A percentile compares a stretch with the other conserved stretches of the same genome.
Conservation (phyloP, 2,113 vertebrate species). For the Anarhynchus alexandrinus region DNA sequence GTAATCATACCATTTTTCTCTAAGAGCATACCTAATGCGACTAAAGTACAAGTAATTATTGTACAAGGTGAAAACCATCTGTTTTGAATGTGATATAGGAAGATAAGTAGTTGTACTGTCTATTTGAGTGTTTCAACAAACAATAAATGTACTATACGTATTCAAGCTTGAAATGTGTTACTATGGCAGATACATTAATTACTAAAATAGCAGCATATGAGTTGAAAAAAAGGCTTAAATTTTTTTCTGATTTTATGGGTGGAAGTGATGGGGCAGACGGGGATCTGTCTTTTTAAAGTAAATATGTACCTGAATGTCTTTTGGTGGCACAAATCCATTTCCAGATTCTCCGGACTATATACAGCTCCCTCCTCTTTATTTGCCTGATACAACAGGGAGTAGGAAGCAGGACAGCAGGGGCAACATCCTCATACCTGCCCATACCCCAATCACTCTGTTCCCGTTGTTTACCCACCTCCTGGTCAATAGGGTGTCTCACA, state of each 20-base stretch:
- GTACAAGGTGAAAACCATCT: background rate
- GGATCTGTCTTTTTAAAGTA: background rate
- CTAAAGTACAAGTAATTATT: background rate
- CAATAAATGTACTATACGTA: background rate
- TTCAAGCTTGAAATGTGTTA: conserved; percentile 4
- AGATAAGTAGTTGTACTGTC: background rate
- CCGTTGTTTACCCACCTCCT: background rate
- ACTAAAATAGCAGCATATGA: background rate
- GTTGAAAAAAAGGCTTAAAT: background rate
- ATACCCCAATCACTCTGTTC: background rate
- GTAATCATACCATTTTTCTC: background rate
- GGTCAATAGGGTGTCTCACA: background rate
- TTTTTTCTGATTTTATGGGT: background rate
- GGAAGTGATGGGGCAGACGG: fast-evolving
- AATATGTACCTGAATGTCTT: background rate
- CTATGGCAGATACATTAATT: conserved; percentile 1
- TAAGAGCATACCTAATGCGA: background rate
- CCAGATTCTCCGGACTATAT: background rate
- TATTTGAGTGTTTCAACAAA: background rate
- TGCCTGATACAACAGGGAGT: background rate
- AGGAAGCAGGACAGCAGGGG: background rate
- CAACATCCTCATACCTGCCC: background rate
- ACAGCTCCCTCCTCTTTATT: background rate
- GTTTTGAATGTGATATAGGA: background rate
- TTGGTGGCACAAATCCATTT: background rate